These are phyloP conservation scores for Trochalopteron elliotii DNA, from an alignment of 2,113 vertebrate species.

Conservation along the genomic window DNA sequence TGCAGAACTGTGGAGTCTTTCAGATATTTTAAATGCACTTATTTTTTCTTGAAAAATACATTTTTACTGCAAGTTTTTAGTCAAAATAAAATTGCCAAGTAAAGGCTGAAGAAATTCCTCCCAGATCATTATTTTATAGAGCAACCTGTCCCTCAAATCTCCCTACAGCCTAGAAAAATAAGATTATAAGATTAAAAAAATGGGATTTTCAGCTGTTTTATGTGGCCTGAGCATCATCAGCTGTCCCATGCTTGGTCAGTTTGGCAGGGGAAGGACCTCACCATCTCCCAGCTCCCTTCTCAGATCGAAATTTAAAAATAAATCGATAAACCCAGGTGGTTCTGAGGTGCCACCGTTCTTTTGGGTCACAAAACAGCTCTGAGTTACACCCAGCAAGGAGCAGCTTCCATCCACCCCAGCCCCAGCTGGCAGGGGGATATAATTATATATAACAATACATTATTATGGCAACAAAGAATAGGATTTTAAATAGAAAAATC, in stretches of 20 bases:
- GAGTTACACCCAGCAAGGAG: background rate
- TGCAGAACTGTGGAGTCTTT: background rate
- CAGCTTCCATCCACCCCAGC: background rate
- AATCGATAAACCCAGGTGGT: background rate
- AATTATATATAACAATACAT: too few relatives aligned
- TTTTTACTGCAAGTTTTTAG: background rate
- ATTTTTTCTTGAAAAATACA: background rate
- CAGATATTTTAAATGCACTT: background rate
- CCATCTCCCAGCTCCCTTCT: background rate
- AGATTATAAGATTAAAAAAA: background rate
- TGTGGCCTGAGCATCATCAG: background rate
- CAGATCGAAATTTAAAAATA: background rate
- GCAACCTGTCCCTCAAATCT: background rate
- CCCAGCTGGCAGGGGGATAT: background rate
- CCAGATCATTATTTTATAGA: background rate
- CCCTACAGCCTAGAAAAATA: background rate
- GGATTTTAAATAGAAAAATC: background rate
- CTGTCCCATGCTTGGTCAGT: background rate
- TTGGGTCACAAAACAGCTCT: background rate
- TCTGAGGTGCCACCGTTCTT: background rate
- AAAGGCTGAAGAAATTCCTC: background rate
- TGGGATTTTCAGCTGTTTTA: background rate
- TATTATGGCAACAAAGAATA: fast-evolving
- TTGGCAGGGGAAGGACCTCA: background rate
- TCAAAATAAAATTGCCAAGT: background rate